Base-by-base conservation (phyloP, 2,113 vertebrate species). In the Climacteris rufus region DNA sequence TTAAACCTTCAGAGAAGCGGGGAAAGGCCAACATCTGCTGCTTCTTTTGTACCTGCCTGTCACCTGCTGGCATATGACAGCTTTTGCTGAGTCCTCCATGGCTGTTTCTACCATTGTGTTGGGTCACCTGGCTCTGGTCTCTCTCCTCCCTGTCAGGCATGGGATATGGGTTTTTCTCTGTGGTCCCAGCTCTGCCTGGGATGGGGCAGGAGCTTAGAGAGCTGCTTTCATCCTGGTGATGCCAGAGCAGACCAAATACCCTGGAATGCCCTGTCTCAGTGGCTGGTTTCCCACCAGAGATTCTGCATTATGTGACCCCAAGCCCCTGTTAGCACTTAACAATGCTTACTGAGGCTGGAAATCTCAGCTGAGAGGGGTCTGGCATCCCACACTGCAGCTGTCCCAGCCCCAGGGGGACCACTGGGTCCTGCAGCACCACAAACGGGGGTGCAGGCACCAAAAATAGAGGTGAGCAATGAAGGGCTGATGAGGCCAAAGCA, bases 401-500 rank as follows among this genome's bases (percentile, higher is more conserved):
- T 42, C 91, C 90, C 80, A 54, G 80, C 72, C 91, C 68, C 23
- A 0, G 39, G 76, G 91, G 89, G 66, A 78, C n/a, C 89, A 10
- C 76, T 14, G 45, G 78, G 68, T 66, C 90, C 89, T 66, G 56
- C 72, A 90, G 68, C 3, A 2, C 72, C 90, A 63, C 0, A 0
- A 82, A 72, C 1, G 44, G 63, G 63, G 30, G 14, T 45, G 52
- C 74, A 78, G 61, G 60, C 4, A 0, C 83, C 68, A 23, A 89
- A 97, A 96, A 95, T 90, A 95, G 96, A 97, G 95, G 89, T 89
- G 90, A 96, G 76, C 72, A 79, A 20, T 1, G 44, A 83, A 56
- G 56, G 4, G 59, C n/a, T 50, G 65, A 66, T 65, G 87, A 85
- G n/a, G 88, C 64, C 4, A 3, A 76, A 45, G 90, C 1, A 86